Conservation (phyloP, 2,797 vertebrate genomes). For the Manis pentadactyla region DNA sequence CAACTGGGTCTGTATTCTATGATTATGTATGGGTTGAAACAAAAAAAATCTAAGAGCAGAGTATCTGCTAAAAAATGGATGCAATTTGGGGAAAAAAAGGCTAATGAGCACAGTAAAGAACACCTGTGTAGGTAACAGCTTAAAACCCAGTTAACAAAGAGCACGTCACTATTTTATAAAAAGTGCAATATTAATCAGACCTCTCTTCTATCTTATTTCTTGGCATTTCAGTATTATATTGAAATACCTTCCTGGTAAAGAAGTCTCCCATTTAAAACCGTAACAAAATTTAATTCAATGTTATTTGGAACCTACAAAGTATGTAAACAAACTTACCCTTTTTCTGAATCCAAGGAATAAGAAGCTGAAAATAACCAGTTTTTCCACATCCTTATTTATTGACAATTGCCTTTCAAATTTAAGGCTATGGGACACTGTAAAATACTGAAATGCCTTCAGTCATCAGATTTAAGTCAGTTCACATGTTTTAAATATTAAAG, state of each 20-base stretch:
- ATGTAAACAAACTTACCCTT: background rate
- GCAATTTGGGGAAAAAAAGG: background rate
- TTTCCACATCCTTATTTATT: constrained; percentile 33
- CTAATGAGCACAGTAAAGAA: background rate
- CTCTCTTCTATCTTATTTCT: background rate
- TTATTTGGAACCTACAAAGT: constrained; percentile 7
- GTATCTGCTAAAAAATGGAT: background rate
- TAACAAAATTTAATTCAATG: background rate
- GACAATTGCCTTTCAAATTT: constrained; percentile 49
- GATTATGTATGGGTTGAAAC: background rate
- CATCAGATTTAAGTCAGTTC: background rate
- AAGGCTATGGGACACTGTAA: background rate
- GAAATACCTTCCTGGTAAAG: background rate
- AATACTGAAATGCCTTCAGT: background rate
- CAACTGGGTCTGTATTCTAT: background rate
- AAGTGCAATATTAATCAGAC: constrained; percentile 26
- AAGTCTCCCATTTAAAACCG: background rate
- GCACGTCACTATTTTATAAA: constrained; percentile 11
- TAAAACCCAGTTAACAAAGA: background rate
- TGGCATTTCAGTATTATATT: background rate
- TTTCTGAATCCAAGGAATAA: constrained; percentile 54
- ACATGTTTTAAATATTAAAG: constrained; percentile 45
- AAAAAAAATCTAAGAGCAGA: background rate
- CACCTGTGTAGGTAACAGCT: background rate
- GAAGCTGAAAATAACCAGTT: background rate